Base-by-base conservation (phyloP, 2,888 invertebrate species). In the Euspilapteryx auroguttella region DNA sequence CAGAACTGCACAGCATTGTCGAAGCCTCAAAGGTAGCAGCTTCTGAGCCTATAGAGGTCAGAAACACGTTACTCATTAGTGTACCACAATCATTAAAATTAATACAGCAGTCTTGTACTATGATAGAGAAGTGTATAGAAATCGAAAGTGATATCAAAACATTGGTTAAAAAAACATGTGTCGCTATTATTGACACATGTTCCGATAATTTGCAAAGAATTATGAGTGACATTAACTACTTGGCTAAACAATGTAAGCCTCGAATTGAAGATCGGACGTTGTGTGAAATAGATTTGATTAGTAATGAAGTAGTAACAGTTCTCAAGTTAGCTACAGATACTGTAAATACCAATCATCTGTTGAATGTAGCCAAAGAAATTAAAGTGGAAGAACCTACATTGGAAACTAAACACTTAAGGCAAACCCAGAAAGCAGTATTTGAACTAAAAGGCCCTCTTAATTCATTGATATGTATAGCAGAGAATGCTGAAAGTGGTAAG, bases 61-160 rank as follows among this genome's bases (percentile, higher is more conserved):
- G 71, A 32, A 54, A 73, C 24, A 69, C 79, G 2, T 64, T 83
- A 41, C 79, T 84, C 6, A 79, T 79, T 33, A 69, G 71, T 32
- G 55, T 83, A 14, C 68, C 78, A 9, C 57, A 73, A 13, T 80
- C 85, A 2, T 62, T 89, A 21, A 81, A 81, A 39, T 68, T 76
- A 15, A 54, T 89, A 12, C 84, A 85, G 42, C 79, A 82, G 40
- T 81, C 82, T 13, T 48, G 88, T 4, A 79, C 80, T 11, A 79
- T 84, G 2, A 79, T 86, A 21, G 82, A 86, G 49, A 83, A 83
- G 47, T 85, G 86, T 44, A 78, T 84, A 21, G 83, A 82, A 41
- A 78, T 84, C 37, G 83, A 84, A 50, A 82, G 81, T 38, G 80
- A 80, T 21, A 83, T 80, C 8, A 81, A 80, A 30, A 85, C 86